Evolutionary conservation across 2,888 invertebrate species (phyloP).

Genomic region (Ernsta delagoae): DNA sequence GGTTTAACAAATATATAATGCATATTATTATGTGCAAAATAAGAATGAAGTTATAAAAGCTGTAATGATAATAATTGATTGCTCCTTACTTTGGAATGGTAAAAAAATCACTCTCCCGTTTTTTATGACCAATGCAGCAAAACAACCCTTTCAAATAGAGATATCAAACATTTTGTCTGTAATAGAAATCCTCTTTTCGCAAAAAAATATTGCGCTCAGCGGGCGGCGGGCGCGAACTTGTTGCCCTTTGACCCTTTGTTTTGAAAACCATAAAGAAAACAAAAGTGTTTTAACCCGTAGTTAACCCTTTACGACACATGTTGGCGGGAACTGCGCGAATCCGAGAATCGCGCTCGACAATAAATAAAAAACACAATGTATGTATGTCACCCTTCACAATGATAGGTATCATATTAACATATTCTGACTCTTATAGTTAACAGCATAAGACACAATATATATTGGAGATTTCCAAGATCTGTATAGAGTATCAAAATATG

Average conservation of each 20-base stretch:
- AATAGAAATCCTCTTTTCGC: constrained; percentile 61
- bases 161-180: constrained; percentile 59
- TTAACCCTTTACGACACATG: constrained; percentile 76
- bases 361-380: constrained; percentile 42
- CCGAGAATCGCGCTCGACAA: constrained; percentile 45
- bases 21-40: no score
- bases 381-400: constrained; percentile 32
- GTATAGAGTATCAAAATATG: constrained; percentile 39
- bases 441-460: constrained; percentile 21
- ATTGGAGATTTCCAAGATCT: constrained; percentile 1
- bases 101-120: neutral
- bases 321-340: constrained; percentile 56
- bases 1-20: no score
- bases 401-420: constrained; percentile 22
- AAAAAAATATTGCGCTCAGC: constrained; percentile 61
- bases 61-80: no score
- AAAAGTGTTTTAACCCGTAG: constrained; percentile 69
- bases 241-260: constrained; percentile 73
- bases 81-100: neutral
- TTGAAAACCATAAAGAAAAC: constrained; percentile 72
- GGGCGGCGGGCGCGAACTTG: constrained; percentile 73
- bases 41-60: no score
- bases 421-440: constrained; percentile 37
- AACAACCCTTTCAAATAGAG: constrained; percentile 46
- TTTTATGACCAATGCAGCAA: neutral